Base-by-base conservation (phyloP, 2,113 vertebrate species). In the Lagopus muta region DNA sequence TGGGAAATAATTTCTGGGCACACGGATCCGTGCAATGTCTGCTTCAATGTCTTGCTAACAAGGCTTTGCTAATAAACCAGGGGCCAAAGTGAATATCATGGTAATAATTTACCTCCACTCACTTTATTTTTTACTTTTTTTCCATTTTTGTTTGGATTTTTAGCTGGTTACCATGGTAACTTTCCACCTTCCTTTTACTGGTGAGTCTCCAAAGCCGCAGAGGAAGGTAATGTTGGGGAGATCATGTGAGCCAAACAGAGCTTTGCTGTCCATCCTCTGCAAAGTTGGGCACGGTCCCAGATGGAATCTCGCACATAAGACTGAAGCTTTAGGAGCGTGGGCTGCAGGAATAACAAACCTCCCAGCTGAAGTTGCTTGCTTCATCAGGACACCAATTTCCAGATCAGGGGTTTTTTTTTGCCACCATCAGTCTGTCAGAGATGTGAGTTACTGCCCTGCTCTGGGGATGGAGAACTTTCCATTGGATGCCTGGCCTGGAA, bases 251-350 rank as follows among this genome's bases (percentile, higher is more conserved):
- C 50, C 10, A 12, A 58, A 42, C 80, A 64, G 69, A 30, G 48
- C 55, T 70, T 80, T n/a, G 47, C 50, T 85, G 24, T 75, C 55
- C 27, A 2, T 27, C 69, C 38, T 22, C 38, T 54, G 58, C 81
- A 5, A n/a, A 28, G 47, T 9, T 1, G 1, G 62, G 55, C 11
- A 7, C 0, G 0, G 6, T 6, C 50, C 38, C 20, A 5, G 1
- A 13, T 4, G 52, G 15, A 17, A 54, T 38, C 30, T 36, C 18
- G 72, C 25, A 2, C 28, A 5, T 7, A n/a, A 40, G 20, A 22
- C 36, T 9, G 13, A 25, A 45, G 72, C 17, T 6, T 47, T 13
- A 7, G 32, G 70, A 76, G 3, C 22, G 36, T 43, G 40, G 34
- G 7, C 48, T 65, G 43, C 57, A 18, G 19, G 57, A 47, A 13